Conservation (phyloP, 2,888 invertebrate species). For the Lycia hirtaria region DNA sequence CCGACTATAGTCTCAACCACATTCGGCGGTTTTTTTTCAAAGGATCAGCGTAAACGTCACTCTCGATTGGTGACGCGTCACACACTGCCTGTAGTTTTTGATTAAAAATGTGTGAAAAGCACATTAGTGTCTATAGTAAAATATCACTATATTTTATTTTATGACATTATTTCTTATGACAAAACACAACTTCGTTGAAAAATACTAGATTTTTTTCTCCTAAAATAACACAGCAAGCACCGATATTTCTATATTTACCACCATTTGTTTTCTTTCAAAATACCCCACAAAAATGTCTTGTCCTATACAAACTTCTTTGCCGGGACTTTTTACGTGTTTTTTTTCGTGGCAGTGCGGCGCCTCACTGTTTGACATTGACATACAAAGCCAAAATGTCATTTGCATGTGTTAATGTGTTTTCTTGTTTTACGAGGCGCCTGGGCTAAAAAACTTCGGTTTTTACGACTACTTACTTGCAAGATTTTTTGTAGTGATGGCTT, state of each 20-base stretch:
- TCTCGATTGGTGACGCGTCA: too few species aligned
- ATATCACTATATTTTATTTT: too few species aligned
- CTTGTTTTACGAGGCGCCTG: conserved; percentile 40
- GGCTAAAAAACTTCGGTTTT: conserved; percentile 22
- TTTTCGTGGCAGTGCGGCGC: conserved; percentile 48
- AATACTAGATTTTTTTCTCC: not conserved
- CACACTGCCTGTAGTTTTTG: too few species aligned
- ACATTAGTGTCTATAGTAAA: too few species aligned
- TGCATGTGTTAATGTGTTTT: conserved; percentile 51
- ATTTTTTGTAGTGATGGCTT: too few species aligned
- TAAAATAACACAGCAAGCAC: conserved; percentile 10
- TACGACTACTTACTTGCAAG: conserved; percentile 9
- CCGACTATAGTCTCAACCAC: too few species aligned
- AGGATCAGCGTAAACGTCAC: too few species aligned
- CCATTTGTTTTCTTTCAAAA: conserved; percentile 28
- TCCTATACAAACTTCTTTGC: conserved; percentile 44
- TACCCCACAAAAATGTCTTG: conserved; percentile 16
- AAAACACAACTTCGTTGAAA: not conserved
- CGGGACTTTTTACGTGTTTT: conserved; percentile 21
- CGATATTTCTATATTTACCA: conserved; percentile 15
- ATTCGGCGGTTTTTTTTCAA: too few species aligned
- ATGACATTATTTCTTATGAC: not conserved
- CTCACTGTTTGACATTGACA: conserved; percentile 42
- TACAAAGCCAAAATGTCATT: conserved; percentile 48
- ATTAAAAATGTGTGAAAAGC: too few species aligned